Conservation (phyloP, 1,140 invertebrate species). For the Papilio polyxenes region DNA sequence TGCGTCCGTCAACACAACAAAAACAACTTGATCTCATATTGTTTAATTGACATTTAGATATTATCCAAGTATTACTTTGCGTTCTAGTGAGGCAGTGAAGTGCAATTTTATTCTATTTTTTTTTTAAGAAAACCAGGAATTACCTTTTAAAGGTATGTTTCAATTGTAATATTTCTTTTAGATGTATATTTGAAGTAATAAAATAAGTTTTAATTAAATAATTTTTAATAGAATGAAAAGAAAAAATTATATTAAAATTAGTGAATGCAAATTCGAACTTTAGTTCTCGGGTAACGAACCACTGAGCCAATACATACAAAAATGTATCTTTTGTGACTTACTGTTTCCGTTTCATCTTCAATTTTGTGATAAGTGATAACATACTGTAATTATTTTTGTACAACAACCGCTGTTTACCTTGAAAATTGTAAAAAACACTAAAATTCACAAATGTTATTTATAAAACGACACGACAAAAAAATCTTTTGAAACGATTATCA, state of each 20-base stretch:
- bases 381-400: background rate
- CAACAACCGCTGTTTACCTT: background rate
- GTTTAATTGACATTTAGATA: conserved; percentile 2
- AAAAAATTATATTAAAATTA: background rate
- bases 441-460: too few species aligned
- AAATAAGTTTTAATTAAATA: too few species aligned
- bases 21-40: conserved; percentile 21
- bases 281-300: background rate
- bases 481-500: too few species aligned
- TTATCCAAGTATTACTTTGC: conserved; percentile 1
- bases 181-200: too few species aligned
- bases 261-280: background rate
- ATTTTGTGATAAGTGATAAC: background rate
- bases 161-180: background rate
- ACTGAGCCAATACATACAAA: too few species aligned
- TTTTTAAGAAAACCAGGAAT: conserved; percentile 1
- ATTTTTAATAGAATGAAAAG: too few species aligned
- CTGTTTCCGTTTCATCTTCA: background rate
- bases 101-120: background rate
- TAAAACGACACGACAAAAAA: too few species aligned
- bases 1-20: conserved; percentile 19
- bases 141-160: conserved; percentile 21
- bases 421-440: too few species aligned
- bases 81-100: conserved; percentile 1
- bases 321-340: too few species aligned